phyloP scores from a whole-genome alignment of 1,140 invertebrate genomes.

The Nylanderia fulva region DNA sequence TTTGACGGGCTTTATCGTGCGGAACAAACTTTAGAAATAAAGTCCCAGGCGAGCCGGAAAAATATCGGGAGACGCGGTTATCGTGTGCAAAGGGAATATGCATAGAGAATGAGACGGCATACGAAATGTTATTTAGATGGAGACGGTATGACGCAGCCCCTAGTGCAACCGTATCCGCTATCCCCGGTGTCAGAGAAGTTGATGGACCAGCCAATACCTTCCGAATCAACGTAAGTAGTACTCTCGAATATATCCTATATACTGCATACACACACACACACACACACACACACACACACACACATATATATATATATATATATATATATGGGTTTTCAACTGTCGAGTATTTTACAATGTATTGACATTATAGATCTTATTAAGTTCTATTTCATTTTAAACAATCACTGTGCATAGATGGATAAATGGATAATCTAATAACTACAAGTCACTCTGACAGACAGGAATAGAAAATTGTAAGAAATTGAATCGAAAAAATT shows the following conservation, averaged over 20 bases:
- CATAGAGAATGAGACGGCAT: constrained; percentile 36
- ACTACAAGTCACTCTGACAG: background rate
- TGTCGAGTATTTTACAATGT: background rate
- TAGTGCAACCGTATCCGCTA: constrained; percentile 90
- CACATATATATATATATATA: background rate
- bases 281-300: no score
- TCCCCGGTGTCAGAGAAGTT: constrained; percentile 89
- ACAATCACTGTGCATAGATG: background rate
- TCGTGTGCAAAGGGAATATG: background rate
- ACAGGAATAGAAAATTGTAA: background rate
- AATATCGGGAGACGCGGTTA: constrained; percentile 27
- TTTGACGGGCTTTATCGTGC: background rate
- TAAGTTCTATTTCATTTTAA: background rate
- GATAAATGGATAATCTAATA: background rate
- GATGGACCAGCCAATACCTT: constrained; percentile 90
- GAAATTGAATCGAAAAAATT: background rate
- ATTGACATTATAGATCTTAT: background rate
- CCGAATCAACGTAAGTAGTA: constrained; percentile 91
- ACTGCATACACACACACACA: no score
- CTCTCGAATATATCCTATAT: background rate
- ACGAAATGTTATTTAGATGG: constrained; percentile 71
- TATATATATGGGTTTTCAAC: background rate
- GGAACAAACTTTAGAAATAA: constrained; percentile 13
- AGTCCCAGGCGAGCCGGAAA: background rate
- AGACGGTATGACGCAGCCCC: constrained; percentile 87